These are phyloP conservation scores for Pelecanoides urinatrix DNA, from an alignment of 2,113 vertebrate species.

Conservation along the genomic window DNA sequence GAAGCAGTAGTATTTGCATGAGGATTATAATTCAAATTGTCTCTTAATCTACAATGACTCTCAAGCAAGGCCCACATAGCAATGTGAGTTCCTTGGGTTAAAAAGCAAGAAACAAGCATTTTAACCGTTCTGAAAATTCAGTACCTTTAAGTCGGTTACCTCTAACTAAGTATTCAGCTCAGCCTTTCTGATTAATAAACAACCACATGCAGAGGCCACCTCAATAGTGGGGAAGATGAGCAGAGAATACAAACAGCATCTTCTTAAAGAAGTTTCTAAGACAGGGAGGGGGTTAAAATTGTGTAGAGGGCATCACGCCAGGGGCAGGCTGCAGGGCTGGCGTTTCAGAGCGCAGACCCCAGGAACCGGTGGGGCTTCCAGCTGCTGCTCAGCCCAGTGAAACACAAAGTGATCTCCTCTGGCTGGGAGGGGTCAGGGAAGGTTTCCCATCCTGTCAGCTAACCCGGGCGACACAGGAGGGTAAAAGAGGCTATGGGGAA, in stretches of 20 bases:
- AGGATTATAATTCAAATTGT: slow-evolving; percentile 35
- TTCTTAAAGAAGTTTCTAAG: background rate
- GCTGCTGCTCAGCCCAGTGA: background rate
- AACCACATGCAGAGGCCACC: background rate
- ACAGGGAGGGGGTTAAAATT: background rate
- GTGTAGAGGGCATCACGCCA: background rate
- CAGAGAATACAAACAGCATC: background rate
- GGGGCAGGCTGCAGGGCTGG: background rate
- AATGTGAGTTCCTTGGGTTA: background rate
- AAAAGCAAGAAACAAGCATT: background rate
- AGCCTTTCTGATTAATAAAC: background rate
- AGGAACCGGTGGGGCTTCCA: background rate
- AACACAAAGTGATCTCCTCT: background rate
- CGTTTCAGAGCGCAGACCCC: background rate
- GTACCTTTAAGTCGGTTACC: background rate
- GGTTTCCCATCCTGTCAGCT: background rate
- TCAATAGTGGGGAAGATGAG: background rate
- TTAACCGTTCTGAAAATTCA: background rate
- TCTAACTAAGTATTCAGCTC: background rate
- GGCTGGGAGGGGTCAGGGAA: background rate
- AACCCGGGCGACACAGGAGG: background rate
- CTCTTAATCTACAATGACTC: background rate
- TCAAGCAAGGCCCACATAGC: background rate
- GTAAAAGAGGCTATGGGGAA: background rate
- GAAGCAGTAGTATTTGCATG: slow-evolving; percentile 25